Evolutionary conservation across 2,888 invertebrate genomes (phyloP).

Genomic region (Tetramorium bicarinatum): DNA sequence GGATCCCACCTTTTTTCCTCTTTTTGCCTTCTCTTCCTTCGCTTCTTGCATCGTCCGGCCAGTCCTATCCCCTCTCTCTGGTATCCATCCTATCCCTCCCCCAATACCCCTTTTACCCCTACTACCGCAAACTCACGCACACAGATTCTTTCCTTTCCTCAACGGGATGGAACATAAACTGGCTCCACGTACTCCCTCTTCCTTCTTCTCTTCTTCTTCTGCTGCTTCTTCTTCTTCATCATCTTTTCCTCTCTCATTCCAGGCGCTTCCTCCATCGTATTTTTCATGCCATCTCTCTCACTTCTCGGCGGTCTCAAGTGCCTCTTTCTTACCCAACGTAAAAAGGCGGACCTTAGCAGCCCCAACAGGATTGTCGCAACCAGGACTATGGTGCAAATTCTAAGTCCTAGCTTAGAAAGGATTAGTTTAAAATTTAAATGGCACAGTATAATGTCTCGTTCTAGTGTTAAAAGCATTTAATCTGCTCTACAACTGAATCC

Average conservation of each 20-base stretch:
- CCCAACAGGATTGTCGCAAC: slow-evolving; percentile 77
- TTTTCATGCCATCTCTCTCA: slow-evolving; percentile 67
- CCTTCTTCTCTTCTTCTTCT: slow-evolving; percentile 34
- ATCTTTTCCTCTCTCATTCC: slow-evolving; percentile 60
- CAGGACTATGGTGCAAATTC: slow-evolving; percentile 48
- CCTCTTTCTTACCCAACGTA: slow-evolving; percentile 80
- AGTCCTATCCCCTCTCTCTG: slow-evolving; percentile 59
- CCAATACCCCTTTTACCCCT: slow-evolving; percentile 51
- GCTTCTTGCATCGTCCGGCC: slow-evolving; percentile 77
- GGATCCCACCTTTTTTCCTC: slow-evolving; percentile 83
- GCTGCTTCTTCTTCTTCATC: slow-evolving; percentile 43
- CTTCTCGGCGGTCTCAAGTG: slow-evolving; percentile 66
- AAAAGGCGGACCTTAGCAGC: slow-evolving; percentile 81
- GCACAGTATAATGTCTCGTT: background rate
- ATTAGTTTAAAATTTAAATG: slow-evolving; percentile 23
- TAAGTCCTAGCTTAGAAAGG: background rate
- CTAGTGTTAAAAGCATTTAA: background rate
- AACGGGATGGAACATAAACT: slow-evolving; percentile 44
- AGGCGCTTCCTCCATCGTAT: slow-evolving; percentile 65
- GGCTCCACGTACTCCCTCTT: slow-evolving; percentile 46
- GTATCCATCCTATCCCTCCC: slow-evolving; percentile 24
- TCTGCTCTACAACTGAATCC: background rate
- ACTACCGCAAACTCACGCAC: slow-evolving; percentile 39
- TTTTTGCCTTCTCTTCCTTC: slow-evolving; percentile 79
- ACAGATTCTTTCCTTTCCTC: slow-evolving; percentile 53